A percentile compares a stretch with the other conserved stretches of the same genome.
These are phyloP conservation scores for Phania funesta DNA, from an alignment of 2,888 invertebrate genomes.

Conservation along the genomic window DNA sequence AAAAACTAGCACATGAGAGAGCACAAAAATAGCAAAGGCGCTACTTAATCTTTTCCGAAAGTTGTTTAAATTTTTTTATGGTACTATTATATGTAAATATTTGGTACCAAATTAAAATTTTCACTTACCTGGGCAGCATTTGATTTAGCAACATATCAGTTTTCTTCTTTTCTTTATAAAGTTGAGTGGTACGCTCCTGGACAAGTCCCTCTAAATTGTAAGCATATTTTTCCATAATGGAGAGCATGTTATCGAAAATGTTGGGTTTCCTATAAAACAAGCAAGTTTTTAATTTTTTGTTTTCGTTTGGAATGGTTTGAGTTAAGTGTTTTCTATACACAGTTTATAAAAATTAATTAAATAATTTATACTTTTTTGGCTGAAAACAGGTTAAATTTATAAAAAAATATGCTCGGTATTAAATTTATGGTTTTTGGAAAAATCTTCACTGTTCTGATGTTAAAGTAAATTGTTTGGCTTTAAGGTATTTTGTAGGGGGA, in stretches of 20 bases:
- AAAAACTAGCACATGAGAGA: neutral
- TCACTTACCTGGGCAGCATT: conserved; percentile 89
- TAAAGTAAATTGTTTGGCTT: no score
- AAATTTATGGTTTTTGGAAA: no score
- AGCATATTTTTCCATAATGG: conserved; percentile 95
- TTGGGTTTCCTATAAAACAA: conserved; percentile 85
- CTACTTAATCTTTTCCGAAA: no score
- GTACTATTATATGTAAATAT: no score
- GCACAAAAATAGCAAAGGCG: neutral
- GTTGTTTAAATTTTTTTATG: neutral
- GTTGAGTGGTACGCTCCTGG: conserved; percentile 89
- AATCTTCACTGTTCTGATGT: no score
- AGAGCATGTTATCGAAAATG: conserved; percentile 93
- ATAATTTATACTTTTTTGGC: no score
- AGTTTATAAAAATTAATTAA: no score
- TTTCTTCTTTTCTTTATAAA: conserved; percentile 91
- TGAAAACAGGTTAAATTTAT: no score
- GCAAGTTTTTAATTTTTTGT: neutral
- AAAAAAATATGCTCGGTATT: no score
- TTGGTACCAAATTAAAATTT: neutral
- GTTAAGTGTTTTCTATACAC: no score
- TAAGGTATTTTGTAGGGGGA: no score
- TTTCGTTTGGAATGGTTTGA: no score
- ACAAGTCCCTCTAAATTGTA: conserved; percentile 91
- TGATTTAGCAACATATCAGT: conserved; percentile 91